phyloP scores from a whole-genome alignment of 2,113 vertebrate genomes.

The Chrysochloris asiatica region DNA sequence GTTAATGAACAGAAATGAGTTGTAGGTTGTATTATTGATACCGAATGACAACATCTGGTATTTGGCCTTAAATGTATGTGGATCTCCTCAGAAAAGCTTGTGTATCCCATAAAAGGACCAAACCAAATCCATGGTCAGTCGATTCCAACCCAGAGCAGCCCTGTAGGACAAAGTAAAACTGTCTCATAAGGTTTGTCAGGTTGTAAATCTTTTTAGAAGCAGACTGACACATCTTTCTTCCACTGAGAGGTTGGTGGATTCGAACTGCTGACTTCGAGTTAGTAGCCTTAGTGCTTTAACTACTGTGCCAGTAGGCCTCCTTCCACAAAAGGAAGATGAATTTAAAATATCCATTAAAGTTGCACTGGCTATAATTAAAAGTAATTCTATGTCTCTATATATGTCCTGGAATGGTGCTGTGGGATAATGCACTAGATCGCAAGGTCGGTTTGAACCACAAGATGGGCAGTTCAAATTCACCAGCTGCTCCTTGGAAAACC shows the following conservation, averaged over 20 bases:
- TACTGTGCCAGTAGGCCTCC: background rate
- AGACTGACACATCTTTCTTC: background rate
- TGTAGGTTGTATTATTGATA: background rate
- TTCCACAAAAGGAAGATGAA: background rate
- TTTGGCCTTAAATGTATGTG: background rate
- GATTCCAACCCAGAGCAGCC: background rate
- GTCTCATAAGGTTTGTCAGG: background rate
- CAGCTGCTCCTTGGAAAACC: no score
- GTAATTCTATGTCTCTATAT: no score
- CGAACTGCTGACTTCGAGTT: background rate
- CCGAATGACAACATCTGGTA: background rate
- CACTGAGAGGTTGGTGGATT: no score
- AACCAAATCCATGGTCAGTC: background rate
- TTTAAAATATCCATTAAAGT: background rate
- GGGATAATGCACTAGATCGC: no score
- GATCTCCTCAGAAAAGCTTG: background rate
- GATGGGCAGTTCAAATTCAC: background rate
- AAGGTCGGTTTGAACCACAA: no score
- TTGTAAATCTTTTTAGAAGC: background rate
- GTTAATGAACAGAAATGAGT: background rate
- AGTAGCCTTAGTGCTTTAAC: background rate
- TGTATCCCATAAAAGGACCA: background rate
- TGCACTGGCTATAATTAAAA: background rate
- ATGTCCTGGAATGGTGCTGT: no score
- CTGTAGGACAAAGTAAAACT: background rate